A percentile compares a stretch with the other conserved stretches of the same genome.
Evolutionary conservation across 2,888 invertebrate genomes (phyloP).

Genomic region (Poecilus cupreus): DNA sequence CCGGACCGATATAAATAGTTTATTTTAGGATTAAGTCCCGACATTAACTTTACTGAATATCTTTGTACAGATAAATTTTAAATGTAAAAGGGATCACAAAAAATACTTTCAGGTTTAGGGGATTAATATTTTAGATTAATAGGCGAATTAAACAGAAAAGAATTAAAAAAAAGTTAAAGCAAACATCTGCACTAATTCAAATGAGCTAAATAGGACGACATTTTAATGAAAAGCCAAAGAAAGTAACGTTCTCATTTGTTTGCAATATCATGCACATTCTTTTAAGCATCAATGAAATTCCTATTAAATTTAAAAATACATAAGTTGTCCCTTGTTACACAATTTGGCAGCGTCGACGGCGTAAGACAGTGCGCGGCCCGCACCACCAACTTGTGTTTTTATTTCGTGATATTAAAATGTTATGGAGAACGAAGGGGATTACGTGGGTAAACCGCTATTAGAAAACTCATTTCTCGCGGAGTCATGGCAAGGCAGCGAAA

Average conservation of each 20-base stretch:
- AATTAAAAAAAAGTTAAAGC: no score
- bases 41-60: no score
- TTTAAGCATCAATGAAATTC: background rate
- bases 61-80: no score
- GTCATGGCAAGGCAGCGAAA: background rate
- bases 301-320: background rate
- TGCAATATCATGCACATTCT: background rate
- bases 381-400: constrained; percentile 1
- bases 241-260: background rate
- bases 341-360: no score
- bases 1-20: no score
- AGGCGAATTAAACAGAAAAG: no score
- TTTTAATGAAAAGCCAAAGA: background rate
- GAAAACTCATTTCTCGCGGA: constrained; percentile 62
- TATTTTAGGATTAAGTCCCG: no score
- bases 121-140: no score
- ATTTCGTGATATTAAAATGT: constrained; percentile 63
- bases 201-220: no score
- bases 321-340: background rate
- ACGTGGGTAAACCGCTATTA: constrained; percentile 62
- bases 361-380: background rate
- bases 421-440: constrained; percentile 62
- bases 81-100: no score
- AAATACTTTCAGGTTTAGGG: no score
- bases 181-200: no score